Base-by-base conservation (phyloP, 2,797 vertebrate genomes). In the Spea hammondii region DNA sequence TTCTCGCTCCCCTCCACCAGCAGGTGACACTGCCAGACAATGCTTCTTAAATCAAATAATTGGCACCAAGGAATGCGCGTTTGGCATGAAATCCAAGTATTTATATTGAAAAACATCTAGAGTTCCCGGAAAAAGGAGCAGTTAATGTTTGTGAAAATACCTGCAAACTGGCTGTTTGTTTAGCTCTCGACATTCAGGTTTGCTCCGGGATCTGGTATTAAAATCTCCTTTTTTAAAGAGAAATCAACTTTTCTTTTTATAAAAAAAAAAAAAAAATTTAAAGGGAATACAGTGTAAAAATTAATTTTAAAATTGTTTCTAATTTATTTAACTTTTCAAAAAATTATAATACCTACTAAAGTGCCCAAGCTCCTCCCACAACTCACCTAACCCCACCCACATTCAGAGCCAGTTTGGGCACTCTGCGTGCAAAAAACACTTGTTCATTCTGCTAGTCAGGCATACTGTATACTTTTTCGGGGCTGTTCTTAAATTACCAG, bases 271-370 rank as follows among this genome's bases (percentile, higher is more conserved):
- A 32, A 11, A 45, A 17, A 70, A 70, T 55, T 77, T 77, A 55
- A 9, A 49, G 76, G 76, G 76, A 78, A 71, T 71, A 71, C 76
- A 70, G 57, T 59, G 7, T n/a, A 8, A 57, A 60, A 78, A 65
- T 65, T n/a, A 78, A 78, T 72, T 66, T 78, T 70, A 65, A 74
- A 79, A 74, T 68, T 74, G 54, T 79, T 74, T 74, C 32, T 32
- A 32, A 32, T 32, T 32, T 32, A 3, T 32, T 32, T 32, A 32
- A 32, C 32, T 32, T 32, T 32, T 32, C 32, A 32, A 32, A 32
- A 32, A 32, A 17, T 17, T 17, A 17, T 0, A 17, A 17, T 17
- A 32, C 1, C 32, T 32, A 32, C 32, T 32, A 3, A 32, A 32
- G 32, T 32, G 32, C 32, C 32, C 32, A 32, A 32, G 32, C 32